These are phyloP conservation scores for Papilio elwesi DNA, from an alignment of 2,888 invertebrate species.

Conservation along the genomic window DNA sequence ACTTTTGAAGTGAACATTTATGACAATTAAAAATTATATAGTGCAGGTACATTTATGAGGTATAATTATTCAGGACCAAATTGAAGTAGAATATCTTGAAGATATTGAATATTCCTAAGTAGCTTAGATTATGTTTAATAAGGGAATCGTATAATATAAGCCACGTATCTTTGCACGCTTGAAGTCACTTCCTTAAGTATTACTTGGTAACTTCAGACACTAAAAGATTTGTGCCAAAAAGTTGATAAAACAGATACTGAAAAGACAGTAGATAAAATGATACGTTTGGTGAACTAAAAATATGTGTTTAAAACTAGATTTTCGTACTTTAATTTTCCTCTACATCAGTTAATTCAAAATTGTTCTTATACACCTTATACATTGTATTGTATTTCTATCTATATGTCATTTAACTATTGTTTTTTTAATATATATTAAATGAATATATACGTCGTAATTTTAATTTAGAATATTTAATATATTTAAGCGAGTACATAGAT, in stretches of 20 bases:
- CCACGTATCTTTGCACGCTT: too few species aligned
- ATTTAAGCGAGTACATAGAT: background rate
- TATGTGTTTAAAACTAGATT: too few species aligned
- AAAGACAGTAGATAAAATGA: too few species aligned
- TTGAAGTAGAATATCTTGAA: background rate
- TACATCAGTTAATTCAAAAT: background rate
- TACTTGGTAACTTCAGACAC: too few species aligned
- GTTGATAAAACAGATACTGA: too few species aligned
- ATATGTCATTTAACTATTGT: slow-evolving; percentile 1
- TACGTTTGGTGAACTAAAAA: too few species aligned
- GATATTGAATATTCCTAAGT: background rate
- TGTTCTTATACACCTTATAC: background rate
- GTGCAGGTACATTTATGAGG: slow-evolving; percentile 36
- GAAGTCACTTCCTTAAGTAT: too few species aligned
- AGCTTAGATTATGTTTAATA: background rate
- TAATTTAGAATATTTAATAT: background rate
- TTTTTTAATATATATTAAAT: background rate
- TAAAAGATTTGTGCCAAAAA: too few species aligned
- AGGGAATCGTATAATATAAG: too few species aligned
- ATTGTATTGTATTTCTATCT: slow-evolving; percentile 2
- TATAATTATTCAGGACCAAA: slow-evolving; percentile 14
- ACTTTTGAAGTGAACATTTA: slow-evolving; percentile 5
- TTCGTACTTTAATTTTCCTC: too few species aligned
- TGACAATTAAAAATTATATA: slow-evolving; percentile 2
- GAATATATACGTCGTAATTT: background rate